Conservation (phyloP, 2,888 invertebrate species). For the Andrena chrysosceles region DNA sequence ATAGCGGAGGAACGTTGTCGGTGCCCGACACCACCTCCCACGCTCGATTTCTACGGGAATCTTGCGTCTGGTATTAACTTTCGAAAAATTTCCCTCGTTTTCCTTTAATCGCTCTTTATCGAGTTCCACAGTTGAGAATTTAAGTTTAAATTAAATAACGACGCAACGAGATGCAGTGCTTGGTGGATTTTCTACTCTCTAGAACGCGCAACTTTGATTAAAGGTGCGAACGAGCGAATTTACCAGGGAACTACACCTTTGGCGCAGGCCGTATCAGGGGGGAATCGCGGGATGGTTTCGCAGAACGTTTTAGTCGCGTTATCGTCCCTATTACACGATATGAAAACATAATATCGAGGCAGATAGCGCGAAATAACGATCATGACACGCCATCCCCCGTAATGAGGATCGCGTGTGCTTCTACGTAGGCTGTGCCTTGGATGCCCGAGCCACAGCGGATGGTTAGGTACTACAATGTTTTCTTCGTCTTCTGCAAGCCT, state of each 20-base stretch:
- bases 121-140: no score
- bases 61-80: neutral
- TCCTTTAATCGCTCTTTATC: neutral
- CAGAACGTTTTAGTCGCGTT: conserved; percentile 46
- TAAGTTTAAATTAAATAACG: no score
- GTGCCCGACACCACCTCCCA: neutral
- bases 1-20: conserved; percentile 39
- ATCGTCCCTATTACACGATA: conserved; percentile 56
- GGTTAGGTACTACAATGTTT: conserved; percentile 58
- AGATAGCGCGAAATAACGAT: conserved; percentile 66
- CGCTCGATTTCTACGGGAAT: neutral
- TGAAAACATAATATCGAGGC: conserved; percentile 68
- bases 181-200: no score
- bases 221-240: neutral
- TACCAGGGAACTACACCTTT: neutral
- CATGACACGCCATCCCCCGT: conserved; percentile 70
- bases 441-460: conserved; percentile 64
- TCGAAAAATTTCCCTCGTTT: neutral
- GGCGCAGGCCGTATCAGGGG: conserved; percentile 6
- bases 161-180: no score
- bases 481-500: conserved; percentile 60
- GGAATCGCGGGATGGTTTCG: conserved; percentile 32
- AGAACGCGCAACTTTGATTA: no score
- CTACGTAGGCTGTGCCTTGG: conserved; percentile 25
- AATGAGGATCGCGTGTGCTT: conserved; percentile 83